A percentile compares a stretch with the other conserved stretches of the same genome.
Evolutionary conservation across 2,888 invertebrate species (phyloP).

Genomic region (Drosophila picticornis): DNA sequence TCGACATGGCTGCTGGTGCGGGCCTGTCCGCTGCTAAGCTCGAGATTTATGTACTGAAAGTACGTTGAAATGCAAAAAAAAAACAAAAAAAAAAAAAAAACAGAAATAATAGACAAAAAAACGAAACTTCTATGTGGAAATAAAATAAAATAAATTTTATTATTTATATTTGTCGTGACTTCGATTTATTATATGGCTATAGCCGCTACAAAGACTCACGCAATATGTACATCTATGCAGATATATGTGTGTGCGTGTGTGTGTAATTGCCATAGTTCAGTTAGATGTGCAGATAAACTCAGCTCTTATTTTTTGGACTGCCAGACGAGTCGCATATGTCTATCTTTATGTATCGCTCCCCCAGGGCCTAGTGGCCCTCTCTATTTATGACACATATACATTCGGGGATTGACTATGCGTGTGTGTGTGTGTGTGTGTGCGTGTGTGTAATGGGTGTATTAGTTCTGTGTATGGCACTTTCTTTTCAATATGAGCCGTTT

Average conservation of each 20-base stretch:
- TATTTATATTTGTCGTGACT: conserved; percentile 80
- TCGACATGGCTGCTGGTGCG: conserved; percentile 10
- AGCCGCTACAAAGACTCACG: conserved; percentile 38
- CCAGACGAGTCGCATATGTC: conserved; percentile 69
- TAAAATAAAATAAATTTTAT: conserved; percentile 77
- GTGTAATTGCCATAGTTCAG: conserved; percentile 48
- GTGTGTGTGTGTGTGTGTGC: conserved; percentile 25
- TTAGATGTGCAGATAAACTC: conserved; percentile 60
- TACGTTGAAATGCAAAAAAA: conserved; percentile 74
- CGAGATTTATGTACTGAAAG: conserved; percentile 76
- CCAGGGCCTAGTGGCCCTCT: neutral
- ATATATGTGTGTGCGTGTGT: conserved; percentile 13
- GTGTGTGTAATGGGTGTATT: conserved; percentile 35
- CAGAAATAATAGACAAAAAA: conserved; percentile 15
- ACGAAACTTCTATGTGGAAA: conserved; percentile 57
- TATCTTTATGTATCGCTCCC: conserved; percentile 20
- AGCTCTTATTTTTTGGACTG: conserved; percentile 26
- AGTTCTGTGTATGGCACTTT: conserved; percentile 46
- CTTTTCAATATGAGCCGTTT: conserved; percentile 60
- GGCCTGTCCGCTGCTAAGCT: conserved; percentile 70
- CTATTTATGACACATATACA: conserved; percentile 52
- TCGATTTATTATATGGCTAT: conserved; percentile 71
- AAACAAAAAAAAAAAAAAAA: conserved; percentile 6
- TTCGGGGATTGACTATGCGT: conserved; percentile 28
- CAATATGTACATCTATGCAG: conserved; percentile 8